Evolutionary conservation across 2,797 vertebrate species (phyloP).

Genomic region (Perodicticus potto): DNA sequence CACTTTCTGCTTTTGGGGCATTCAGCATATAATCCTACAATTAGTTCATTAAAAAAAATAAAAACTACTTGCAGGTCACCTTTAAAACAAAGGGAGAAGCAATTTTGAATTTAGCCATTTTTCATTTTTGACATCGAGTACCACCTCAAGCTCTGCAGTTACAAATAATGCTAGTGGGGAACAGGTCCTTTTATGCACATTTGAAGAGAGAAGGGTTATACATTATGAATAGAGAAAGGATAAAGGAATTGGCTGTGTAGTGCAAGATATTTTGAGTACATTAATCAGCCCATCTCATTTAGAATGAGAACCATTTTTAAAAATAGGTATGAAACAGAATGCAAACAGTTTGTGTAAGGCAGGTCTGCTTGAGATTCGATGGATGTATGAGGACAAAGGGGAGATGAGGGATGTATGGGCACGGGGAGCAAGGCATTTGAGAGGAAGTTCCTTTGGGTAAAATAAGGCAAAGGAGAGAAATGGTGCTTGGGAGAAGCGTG

Average conservation of each 20-base stretch:
- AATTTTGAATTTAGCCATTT: conserved; percentile 81
- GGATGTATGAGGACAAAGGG: not conserved
- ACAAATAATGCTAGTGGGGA: conserved; percentile 75
- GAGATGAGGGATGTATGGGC: not conserved
- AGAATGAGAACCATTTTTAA: conserved; percentile 70
- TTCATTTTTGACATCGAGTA: conserved; percentile 80
- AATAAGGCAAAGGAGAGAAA: not conserved
- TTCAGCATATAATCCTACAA: conserved; percentile 78
- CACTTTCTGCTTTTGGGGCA: conserved; percentile 67
- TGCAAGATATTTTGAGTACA: conserved; percentile 72
- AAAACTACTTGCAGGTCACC: conserved; percentile 73
- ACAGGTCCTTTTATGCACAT: conserved; percentile 50
- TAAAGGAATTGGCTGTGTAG: conserved; percentile 62
- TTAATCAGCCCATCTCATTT: conserved; percentile 79
- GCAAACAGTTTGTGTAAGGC: conserved; percentile 72
- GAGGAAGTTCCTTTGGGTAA: not conserved
- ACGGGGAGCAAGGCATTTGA: not conserved
- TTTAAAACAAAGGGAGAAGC: conserved; percentile 84
- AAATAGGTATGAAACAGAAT: conserved; percentile 77
- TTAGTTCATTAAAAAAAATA: conserved; percentile 76
- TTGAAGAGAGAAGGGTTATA: conserved; percentile 75
- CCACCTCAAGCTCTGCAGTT: conserved; percentile 70
- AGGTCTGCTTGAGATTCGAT: conserved; percentile 9
- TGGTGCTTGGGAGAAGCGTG: not conserved
- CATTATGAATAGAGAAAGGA: conserved; percentile 78